Percentiles rank a stretch among this genome's conserved stretches.
Conservation (phyloP, 2,888 invertebrate species). For the Ophion ventricosus region DNA sequence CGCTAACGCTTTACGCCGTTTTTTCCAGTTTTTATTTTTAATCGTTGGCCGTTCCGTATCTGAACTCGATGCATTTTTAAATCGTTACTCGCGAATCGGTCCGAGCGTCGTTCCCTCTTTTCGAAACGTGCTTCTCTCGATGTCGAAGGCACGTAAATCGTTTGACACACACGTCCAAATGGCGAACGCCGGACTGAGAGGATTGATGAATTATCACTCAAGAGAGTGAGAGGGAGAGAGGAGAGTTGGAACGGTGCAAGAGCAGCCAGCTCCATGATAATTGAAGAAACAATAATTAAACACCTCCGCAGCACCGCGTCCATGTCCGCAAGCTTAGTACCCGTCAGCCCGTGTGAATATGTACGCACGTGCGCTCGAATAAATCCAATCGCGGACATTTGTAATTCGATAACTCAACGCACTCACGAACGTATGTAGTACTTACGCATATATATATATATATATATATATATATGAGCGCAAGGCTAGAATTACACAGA, state of each 20-base stretch:
- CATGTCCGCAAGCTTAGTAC: too few species aligned
- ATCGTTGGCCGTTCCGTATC: too few species aligned
- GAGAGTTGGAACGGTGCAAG: too few species aligned
- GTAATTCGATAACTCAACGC: conserved; percentile 19
- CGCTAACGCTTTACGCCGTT: too few species aligned
- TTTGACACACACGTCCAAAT: too few species aligned
- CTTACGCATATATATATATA: background rate
- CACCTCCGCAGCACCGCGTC: background rate
- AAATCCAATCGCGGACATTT: background rate
- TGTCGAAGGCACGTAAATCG: too few species aligned
- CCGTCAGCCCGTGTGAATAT: background rate
- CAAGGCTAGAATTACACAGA: background rate
- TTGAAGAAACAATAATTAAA: conserved; percentile 4
- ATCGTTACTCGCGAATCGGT: too few species aligned
- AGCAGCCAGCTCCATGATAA: conserved; percentile 8
- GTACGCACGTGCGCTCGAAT: conserved; percentile 4
- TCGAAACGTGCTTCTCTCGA: too few species aligned
- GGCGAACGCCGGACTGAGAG: conserved; percentile 1
- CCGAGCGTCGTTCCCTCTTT: too few species aligned
- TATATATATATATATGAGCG: background rate
- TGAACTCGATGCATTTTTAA: too few species aligned
- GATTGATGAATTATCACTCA: conserved; percentile 41
- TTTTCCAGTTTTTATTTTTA: too few species aligned
- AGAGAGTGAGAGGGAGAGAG: background rate
- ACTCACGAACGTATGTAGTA: background rate